A percentile compares a stretch with the other conserved stretches of the same genome.
Evolutionary conservation across 2,888 invertebrate genomes (phyloP).

Genomic region (Harmothoe impar): DNA sequence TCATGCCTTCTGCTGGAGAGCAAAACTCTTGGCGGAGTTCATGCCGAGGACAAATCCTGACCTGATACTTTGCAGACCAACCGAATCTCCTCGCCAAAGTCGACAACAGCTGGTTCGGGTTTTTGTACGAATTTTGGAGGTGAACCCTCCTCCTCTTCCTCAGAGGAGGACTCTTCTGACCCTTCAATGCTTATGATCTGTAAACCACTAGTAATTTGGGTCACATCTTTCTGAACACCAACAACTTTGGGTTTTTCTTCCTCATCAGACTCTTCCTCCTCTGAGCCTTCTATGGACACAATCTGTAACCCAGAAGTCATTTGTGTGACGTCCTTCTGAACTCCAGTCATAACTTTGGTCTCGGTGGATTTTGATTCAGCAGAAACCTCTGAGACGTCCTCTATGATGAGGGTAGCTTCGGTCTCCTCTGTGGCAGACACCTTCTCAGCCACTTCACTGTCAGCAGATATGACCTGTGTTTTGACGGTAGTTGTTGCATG

Average conservation of each 20-base stretch:
- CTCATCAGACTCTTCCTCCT: conserved; percentile 20
- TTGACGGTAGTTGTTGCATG: neutral
- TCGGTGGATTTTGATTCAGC: neutral
- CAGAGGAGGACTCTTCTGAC: conserved; percentile 36
- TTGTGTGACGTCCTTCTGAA: conserved; percentile 55
- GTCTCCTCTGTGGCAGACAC: neutral
- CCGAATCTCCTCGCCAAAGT: conserved; percentile 67
- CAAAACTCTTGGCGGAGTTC: no score
- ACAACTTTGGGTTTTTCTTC: conserved; percentile 61
- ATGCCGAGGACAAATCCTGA: neutral
- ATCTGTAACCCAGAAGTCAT: conserved; percentile 40
- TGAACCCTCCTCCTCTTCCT: conserved; percentile 12
- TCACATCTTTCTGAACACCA: conserved; percentile 46
- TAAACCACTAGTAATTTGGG: conserved; percentile 34
- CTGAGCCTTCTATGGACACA: conserved; percentile 48
- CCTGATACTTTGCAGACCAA: conserved; percentile 43
- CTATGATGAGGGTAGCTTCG: neutral
- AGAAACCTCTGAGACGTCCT: neutral
- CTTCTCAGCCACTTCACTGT: neutral
- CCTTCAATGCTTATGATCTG: conserved; percentile 8
- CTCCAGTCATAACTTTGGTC: neutral
- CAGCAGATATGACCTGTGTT: neutral
- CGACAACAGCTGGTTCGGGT: conserved; percentile 66
- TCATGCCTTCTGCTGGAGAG: conserved; percentile 1
- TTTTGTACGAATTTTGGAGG: conserved; percentile 65